A percentile compares a stretch with the other conserved stretches of the same genome.
phyloP scores from a whole-genome alignment of 2,888 invertebrate genomes.

The Aphodius granarius region DNA sequence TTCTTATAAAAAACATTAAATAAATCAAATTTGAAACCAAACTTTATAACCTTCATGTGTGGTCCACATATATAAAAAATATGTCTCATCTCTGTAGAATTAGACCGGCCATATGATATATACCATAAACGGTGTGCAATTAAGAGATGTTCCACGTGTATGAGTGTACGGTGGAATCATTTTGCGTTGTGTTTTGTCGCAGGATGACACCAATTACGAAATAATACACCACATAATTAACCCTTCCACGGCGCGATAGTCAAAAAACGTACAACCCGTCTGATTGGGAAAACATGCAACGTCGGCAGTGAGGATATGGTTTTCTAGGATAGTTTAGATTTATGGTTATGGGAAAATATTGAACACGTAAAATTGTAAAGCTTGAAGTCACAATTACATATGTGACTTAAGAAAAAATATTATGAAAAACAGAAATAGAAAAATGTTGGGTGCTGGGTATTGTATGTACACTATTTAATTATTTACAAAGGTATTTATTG shows the following conservation, averaged over 20 bases:
- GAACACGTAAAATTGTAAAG: too few relatives aligned
- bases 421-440: too few relatives aligned
- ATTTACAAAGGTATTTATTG: too few relatives aligned
- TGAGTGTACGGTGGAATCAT: background rate
- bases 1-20: background rate
- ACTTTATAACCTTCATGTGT: too few relatives aligned
- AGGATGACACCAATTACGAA: background rate
- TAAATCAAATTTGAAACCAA: background rate
- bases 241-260: background rate
- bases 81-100: too few relatives aligned
- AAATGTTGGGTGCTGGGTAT: too few relatives aligned
- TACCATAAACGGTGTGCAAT: background rate
- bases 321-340: background rate
- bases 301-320: background rate
- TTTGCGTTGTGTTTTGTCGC: background rate
- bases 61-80: too few relatives aligned
- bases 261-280: background rate
- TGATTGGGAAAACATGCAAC: background rate
- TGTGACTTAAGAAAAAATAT: too few relatives aligned
- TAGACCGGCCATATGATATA: background rate
- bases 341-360: background rate
- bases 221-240: background rate
- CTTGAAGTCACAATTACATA: too few relatives aligned
- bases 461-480: too few relatives aligned
- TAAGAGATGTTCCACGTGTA: background rate